phyloP scores from a whole-genome alignment of 2,888 invertebrate species.

The Dascillus cervinus region DNA sequence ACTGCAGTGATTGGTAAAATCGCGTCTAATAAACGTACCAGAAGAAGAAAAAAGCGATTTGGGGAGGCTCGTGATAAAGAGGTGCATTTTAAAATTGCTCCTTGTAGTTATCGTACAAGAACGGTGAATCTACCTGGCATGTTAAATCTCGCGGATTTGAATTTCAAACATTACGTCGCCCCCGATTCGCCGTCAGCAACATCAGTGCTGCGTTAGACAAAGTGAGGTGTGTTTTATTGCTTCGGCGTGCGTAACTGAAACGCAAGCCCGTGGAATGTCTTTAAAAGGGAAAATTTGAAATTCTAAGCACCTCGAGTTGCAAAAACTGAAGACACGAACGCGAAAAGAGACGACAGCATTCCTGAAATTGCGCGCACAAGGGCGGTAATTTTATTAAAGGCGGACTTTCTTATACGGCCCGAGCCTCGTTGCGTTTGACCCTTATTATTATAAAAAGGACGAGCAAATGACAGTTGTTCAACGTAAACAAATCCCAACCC shows the following conservation, averaged over 20 bases:
- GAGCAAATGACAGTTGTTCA: constrained; percentile 19
- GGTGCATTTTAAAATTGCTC: constrained; percentile 19
- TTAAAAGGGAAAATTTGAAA: constrained; percentile 23
- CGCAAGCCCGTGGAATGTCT: constrained; percentile 17
- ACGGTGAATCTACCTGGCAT: constrained; percentile 20
- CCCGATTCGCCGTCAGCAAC: constrained; percentile 24
- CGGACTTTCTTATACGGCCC: no score
- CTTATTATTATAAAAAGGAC: no score
- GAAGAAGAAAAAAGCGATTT: background rate
- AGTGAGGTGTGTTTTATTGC: constrained; percentile 25
- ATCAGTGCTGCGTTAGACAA: constrained; percentile 25
- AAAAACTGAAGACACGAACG: no score
- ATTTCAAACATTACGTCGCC: constrained; percentile 25
- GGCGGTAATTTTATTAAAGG: no score
- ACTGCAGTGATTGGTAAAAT: constrained; percentile 16
- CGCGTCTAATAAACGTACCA: constrained; percentile 8
- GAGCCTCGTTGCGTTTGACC: no score
- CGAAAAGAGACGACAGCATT: no score
- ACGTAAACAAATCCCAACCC: constrained; percentile 21
- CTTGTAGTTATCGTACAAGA: constrained; percentile 20
- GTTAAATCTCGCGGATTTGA: constrained; percentile 25
- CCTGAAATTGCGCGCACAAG: no score
- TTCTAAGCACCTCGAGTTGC: constrained; percentile 20
- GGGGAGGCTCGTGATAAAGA: constrained; percentile 14
- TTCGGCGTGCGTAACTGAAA: constrained; percentile 16